phyloP scores from a whole-genome alignment of 35 echinoderm and acorn worm species.

The Eucidaris tribuloides region DNA sequence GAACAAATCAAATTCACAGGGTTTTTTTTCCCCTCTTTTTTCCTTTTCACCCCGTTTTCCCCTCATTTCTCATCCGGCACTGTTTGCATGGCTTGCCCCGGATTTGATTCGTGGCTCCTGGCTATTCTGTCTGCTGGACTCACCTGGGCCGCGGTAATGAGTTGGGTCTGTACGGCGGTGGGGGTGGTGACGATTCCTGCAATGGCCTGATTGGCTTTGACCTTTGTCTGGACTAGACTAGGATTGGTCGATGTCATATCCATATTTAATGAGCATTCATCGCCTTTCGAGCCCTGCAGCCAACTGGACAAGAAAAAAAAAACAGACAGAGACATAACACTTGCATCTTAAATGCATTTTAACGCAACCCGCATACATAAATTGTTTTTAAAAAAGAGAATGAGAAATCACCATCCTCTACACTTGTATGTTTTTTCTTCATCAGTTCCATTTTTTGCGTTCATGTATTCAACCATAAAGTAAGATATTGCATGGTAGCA shows the following conservation, averaged over 20 bases:
- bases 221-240: conserved; percentile 25
- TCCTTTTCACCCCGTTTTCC: not conserved
- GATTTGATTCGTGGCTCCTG: no score
- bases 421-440: no score
- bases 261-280: conserved; percentile 36
- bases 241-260: conserved; percentile 26
- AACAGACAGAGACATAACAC: not conserved
- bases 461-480: no score
- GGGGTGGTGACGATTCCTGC: conserved; percentile 21
- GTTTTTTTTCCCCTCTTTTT: conserved; percentile 12
- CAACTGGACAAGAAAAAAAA: conserved; percentile 1
- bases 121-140: no score
- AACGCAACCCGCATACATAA: no score
- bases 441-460: no score
- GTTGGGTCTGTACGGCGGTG: conserved; percentile 9
- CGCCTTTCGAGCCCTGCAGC: conserved; percentile 8
- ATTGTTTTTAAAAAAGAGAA: no score
- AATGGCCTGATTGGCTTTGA: conserved; percentile 20
- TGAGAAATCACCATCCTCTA: no score
- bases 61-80: not conserved
- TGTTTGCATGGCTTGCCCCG: conserved; percentile 31
- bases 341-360: not conserved
- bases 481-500: no score
- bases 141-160: conserved; percentile 22
- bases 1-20: conserved; percentile 24